Conservation (phyloP, 2,797 vertebrate genomes). For the Acanthurus leucopareius region DNA sequence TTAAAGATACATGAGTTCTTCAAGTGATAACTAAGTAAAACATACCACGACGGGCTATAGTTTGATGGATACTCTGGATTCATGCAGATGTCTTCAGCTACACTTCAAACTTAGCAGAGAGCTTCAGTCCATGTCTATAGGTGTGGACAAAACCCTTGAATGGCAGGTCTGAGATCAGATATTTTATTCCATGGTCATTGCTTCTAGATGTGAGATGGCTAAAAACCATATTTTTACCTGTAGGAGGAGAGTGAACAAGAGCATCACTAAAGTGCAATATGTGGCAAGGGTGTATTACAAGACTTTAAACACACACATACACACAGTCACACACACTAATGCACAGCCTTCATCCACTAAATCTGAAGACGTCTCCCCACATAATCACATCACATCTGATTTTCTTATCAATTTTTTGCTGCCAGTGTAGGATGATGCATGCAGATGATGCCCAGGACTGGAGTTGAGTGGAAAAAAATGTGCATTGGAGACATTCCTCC, state of each 20-base stretch:
- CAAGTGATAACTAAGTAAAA: constrained; percentile 27
- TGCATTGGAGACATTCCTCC: constrained; percentile 63
- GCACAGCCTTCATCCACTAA: constrained; percentile 43
- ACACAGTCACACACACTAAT: constrained; percentile 40
- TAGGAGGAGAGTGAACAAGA: constrained; percentile 25
- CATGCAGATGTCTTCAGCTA: constrained; percentile 16
- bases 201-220: constrained; percentile 53
- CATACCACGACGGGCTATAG: constrained; percentile 6
- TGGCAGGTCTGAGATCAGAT: constrained; percentile 22
- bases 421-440: constrained; percentile 37
- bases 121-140: background rate
- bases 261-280: constrained; percentile 81
- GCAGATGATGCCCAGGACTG: constrained; percentile 55
- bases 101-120: constrained; percentile 1
- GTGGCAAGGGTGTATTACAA: constrained; percentile 67
- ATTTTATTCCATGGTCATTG: constrained; percentile 3
- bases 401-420: constrained; percentile 61
- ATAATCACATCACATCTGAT: constrained; percentile 58
- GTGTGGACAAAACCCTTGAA: background rate
- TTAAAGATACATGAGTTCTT: constrained; percentile 14
- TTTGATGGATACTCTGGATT: constrained; percentile 29
- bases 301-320: constrained; percentile 43
- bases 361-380: constrained; percentile 52
- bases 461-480: constrained; percentile 46
- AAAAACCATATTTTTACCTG: constrained; percentile 40